Conservation (phyloP, 2,113 vertebrate species). For the Myotis brandtii region DNA sequence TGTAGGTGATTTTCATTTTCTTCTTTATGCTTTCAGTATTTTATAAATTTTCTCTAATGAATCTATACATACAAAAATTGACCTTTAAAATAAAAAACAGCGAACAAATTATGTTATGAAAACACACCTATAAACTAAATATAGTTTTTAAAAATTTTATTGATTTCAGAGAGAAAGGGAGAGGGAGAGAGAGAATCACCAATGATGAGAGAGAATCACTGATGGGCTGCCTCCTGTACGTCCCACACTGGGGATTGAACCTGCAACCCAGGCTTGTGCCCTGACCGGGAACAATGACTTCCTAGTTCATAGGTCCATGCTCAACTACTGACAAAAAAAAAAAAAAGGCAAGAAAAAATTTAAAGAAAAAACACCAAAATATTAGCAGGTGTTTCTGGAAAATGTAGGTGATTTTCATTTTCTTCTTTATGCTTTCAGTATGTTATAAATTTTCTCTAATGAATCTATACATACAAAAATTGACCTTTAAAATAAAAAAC, state of each 20-base stretch:
- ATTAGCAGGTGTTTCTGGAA: not conserved
- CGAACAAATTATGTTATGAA: not conserved
- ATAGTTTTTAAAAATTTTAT: not conserved
- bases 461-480: not conserved
- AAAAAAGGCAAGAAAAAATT: not conserved
- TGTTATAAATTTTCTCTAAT: conserved; percentile 23
- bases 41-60: conserved; percentile 13
- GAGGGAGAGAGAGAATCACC: no score
- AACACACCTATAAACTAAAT: not conserved
- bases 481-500: not conserved
- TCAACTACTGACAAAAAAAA: not conserved
- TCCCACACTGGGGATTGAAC: no score
- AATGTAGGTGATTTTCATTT: not conserved
- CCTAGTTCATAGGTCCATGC: no score
- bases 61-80: not conserved
- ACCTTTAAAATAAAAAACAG: not conserved
- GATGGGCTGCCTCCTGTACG: no score
- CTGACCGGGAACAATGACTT: no score
- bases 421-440: not conserved
- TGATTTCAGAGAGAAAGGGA: no score
- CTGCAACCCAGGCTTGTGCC: no score
- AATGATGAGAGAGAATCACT: no score
- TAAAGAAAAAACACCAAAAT: conserved; percentile 1
- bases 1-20: not conserved
- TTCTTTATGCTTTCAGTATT: not conserved